A percentile compares a stretch with the other conserved stretches of the same genome.
Conservation (phyloP, 2,113 vertebrate species). For the Aviceda subcristata region DNA sequence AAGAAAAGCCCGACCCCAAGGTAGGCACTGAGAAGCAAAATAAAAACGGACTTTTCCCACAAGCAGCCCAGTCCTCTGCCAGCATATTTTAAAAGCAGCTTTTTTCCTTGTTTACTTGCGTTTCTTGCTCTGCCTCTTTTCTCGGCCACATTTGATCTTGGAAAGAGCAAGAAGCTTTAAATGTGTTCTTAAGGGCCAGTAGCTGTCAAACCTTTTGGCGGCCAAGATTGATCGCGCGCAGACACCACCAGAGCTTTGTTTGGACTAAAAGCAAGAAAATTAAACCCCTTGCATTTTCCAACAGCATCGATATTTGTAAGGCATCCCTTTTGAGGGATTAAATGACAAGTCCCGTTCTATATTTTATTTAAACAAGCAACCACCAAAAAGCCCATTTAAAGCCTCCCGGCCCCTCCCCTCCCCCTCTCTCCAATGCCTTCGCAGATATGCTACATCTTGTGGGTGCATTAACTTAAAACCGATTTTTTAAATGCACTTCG, state of each 20-base stretch:
- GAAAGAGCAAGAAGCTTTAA: conserved; percentile 93
- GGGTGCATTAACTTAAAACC: conserved; percentile 66
- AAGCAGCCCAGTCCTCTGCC: conserved; percentile 48
- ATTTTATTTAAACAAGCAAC: conserved; percentile 71
- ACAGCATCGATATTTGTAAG: conserved; percentile 78
- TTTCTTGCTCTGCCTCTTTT: conserved; percentile 82
- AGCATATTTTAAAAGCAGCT: conserved; percentile 66
- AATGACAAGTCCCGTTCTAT: conserved; percentile 64
- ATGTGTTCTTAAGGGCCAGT: conserved; percentile 97
- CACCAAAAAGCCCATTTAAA: conserved; percentile 63
- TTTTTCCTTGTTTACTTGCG: conserved; percentile 79
- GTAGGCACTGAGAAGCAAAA: conserved; percentile 16
- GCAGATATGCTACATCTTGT: conserved; percentile 49
- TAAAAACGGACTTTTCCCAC: conserved; percentile 47
- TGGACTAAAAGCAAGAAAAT: conserved; percentile 98
- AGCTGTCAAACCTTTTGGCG: conserved; percentile 98
- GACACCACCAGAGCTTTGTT: conserved; percentile 96
- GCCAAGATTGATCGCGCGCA: conserved; percentile 96
- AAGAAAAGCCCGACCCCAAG: not conserved
- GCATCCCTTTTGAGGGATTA: conserved; percentile 61
- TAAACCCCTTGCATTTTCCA: conserved; percentile 77
- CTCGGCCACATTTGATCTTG: conserved; percentile 88
- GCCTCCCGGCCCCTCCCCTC: conserved; percentile 45
- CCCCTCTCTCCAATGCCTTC: conserved; percentile 60
- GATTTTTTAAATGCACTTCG: conserved; percentile 51